Evolutionary conservation across 2,113 vertebrate genomes (phyloP).

Genomic region (Triplophysa siluroides): DNA sequence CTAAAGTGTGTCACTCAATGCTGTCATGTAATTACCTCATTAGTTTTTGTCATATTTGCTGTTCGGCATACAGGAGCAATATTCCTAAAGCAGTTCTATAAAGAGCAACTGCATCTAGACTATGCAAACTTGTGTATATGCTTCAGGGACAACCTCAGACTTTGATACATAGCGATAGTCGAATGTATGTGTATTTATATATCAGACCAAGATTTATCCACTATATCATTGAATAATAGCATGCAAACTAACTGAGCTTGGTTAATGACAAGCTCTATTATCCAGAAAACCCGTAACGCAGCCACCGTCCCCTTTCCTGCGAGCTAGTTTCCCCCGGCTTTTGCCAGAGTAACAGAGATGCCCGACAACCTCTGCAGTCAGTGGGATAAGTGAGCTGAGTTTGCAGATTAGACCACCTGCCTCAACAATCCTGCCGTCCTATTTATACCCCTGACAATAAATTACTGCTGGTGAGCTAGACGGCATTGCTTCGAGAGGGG

Average conservation of each 20-base stretch:
- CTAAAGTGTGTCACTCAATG: background rate
- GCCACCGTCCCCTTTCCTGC: slow-evolving; percentile 10
- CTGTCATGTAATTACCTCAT: background rate
- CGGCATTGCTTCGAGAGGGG: slow-evolving; percentile 46
- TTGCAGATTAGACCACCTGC: slow-evolving; percentile 71
- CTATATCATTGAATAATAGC: background rate
- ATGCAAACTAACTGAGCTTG: background rate
- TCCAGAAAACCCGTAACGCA: background rate
- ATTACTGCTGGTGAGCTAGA: slow-evolving; percentile 55
- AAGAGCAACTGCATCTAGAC: background rate
- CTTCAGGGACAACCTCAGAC: background rate
- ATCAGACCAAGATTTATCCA: background rate
- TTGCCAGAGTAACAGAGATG: slow-evolving; percentile 10
- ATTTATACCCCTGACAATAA: slow-evolving; percentile 73
- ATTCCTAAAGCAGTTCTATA: background rate
- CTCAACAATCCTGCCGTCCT: slow-evolving; percentile 67
- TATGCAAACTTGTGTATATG: background rate
- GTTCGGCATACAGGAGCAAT: background rate
- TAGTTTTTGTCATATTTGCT: background rate
- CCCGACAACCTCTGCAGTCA: slow-evolving; percentile 32
- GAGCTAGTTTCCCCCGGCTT: slow-evolving; percentile 25
- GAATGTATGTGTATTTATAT: too few species aligned
- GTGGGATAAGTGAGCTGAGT: slow-evolving; percentile 59
- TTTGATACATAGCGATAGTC: background rate
- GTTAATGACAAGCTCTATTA: background rate